Conservation (phyloP, 2,888 invertebrate species). For the Drosophila emarginata region DNA sequence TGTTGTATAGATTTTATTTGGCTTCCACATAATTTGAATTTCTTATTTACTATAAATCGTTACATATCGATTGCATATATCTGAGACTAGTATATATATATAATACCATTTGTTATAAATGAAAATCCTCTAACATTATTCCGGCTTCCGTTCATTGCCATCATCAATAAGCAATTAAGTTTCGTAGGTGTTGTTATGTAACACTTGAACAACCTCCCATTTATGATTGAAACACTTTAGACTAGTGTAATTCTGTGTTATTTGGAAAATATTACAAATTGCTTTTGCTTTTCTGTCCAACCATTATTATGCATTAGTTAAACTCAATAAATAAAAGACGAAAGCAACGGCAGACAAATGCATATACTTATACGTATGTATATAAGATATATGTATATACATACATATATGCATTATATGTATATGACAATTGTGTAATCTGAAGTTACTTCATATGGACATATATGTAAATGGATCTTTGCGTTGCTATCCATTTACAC, state of each 20-base stretch:
- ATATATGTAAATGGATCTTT: neutral
- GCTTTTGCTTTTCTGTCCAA: conserved; percentile 38
- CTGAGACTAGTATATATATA: neutral
- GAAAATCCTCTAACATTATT: conserved; percentile 4
- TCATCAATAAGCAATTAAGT: neutral
- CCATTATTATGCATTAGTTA: conserved; percentile 56
- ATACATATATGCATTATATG: neutral
- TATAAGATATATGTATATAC: neutral
- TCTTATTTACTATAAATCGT: neutral
- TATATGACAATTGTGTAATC: conserved; percentile 27
- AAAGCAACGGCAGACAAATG: neutral
- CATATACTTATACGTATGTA: too few species aligned
- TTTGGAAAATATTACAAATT: neutral
- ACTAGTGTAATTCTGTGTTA: neutral
- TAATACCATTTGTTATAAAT: neutral
- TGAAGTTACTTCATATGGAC: neutral
- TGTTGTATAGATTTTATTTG: neutral
- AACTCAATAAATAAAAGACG: conserved; percentile 31
- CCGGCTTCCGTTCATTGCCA: neutral
- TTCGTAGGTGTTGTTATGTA: too few species aligned
- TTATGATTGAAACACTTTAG: neutral
- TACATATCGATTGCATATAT: neutral
- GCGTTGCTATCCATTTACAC: conserved; percentile 7
- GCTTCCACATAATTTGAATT: neutral
- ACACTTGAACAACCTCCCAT: too few species aligned